Evolutionary conservation across 2,888 invertebrate genomes (phyloP).

Genomic region (Polydesmus complanatus): DNA sequence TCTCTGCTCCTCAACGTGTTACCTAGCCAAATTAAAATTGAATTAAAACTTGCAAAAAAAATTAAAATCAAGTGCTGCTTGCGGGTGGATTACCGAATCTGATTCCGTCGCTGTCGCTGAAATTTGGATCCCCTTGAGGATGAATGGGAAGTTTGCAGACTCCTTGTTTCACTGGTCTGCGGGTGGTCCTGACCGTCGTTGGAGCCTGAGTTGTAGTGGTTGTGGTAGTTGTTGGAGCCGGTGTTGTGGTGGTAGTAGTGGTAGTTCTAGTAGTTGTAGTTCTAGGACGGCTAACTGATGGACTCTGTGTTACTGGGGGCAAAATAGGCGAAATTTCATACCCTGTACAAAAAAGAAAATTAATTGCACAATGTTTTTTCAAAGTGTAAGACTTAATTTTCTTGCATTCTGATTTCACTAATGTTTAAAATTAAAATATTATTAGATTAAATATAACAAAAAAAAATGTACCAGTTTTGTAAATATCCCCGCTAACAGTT

Average conservation of each 20-base stretch:
- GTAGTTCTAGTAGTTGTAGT: slow-evolving; percentile 25
- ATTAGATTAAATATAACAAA: too few species aligned
- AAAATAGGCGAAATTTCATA: slow-evolving; percentile 21
- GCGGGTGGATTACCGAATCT: slow-evolving; percentile 24
- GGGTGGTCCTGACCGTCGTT: slow-evolving; percentile 10
- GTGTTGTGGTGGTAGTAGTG: slow-evolving; percentile 12
- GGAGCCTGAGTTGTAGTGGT: slow-evolving; percentile 23
- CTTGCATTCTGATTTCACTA: too few species aligned
- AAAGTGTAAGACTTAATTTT: too few species aligned
- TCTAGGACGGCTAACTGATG: slow-evolving; percentile 20
- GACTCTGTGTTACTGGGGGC: slow-evolving; percentile 7
- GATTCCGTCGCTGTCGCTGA: slow-evolving; percentile 34
- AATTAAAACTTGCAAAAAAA: too few species aligned
- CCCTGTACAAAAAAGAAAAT: background rate
- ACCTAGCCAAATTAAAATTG: too few species aligned
- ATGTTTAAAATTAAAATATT: too few species aligned
- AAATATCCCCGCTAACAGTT: slow-evolving; percentile 1
- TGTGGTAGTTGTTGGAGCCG: slow-evolving; percentile 18
- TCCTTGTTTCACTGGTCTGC: slow-evolving; percentile 26
- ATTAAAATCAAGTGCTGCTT: too few species aligned
- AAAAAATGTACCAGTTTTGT: slow-evolving; percentile 1
- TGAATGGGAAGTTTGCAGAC: slow-evolving; percentile 41
- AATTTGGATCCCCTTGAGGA: slow-evolving; percentile 39
- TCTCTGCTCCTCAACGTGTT: slow-evolving; percentile 53
- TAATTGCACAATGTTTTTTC: background rate